These are phyloP conservation scores for Polietes domitor DNA, from an alignment of 2,888 invertebrate species.

Conservation along the genomic window DNA sequence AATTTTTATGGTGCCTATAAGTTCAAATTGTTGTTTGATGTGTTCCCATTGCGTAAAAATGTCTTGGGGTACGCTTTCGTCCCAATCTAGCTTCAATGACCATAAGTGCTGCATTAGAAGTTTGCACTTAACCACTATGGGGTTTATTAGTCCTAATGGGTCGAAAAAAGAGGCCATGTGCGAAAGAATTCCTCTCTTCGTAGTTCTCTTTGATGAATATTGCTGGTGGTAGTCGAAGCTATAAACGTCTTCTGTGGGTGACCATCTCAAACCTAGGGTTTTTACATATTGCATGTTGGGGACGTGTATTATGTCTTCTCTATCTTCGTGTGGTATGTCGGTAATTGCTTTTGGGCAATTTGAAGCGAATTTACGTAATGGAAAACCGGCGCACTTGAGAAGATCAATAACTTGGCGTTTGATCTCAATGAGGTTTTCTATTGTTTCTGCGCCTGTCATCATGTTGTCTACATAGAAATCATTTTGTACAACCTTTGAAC, in stretches of 20 bases:
- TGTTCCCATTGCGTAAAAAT: slow-evolving; percentile 30
- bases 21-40: too few species aligned
- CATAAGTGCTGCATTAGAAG: slow-evolving; percentile 56
- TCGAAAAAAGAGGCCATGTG: too few species aligned
- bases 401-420: slow-evolving; percentile 49
- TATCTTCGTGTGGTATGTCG: slow-evolving; percentile 34
- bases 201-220: background rate
- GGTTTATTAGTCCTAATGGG: slow-evolving; percentile 54
- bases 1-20: too few species aligned
- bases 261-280: slow-evolving; percentile 58
- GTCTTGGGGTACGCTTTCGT: slow-evolving; percentile 49
- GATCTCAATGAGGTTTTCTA: slow-evolving; percentile 56
- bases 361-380: slow-evolving; percentile 61
- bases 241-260: slow-evolving; percentile 43
- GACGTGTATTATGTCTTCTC: slow-evolving; percentile 46
- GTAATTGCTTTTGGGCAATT: slow-evolving; percentile 41
- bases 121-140: slow-evolving; percentile 64
- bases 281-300: slow-evolving; percentile 56
- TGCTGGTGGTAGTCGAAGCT: slow-evolving; percentile 26
- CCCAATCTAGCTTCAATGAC: slow-evolving; percentile 54
- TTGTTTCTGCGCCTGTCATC: slow-evolving; percentile 55
- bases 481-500: slow-evolving; percentile 43
- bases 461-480: slow-evolving; percentile 69
- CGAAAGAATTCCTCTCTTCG: slow-evolving; percentile 56
- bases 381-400: slow-evolving; percentile 52